Percentiles rank a stretch among this genome's conserved stretches.
These are phyloP conservation scores for Kobus ellipsiprymnus DNA, from an alignment of 2,113 vertebrate genomes.

Conservation along the genomic window DNA sequence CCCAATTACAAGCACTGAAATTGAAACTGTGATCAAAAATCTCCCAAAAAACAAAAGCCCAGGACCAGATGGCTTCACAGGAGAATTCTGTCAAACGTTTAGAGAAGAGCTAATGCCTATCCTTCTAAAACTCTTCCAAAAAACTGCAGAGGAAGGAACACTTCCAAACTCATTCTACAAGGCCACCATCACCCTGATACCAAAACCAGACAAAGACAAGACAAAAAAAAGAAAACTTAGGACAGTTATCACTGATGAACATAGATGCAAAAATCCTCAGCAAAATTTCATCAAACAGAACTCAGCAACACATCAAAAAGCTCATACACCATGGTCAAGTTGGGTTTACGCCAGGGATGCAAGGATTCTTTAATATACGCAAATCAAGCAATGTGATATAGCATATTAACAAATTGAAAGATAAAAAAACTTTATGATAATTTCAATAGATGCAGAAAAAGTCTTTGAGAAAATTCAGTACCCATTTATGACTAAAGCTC, in stretches of 20 bases:
- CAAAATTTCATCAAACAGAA: background rate
- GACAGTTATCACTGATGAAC: background rate
- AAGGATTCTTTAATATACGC: background rate
- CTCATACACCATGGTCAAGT: background rate
- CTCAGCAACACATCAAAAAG: background rate
- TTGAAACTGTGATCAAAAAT: background rate
- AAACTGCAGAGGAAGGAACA: background rate
- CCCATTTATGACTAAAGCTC: background rate
- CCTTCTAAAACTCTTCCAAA: background rate
- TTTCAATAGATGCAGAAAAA: background rate
- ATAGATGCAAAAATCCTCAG: background rate
- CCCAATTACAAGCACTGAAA: background rate
- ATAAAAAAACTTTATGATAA: background rate
- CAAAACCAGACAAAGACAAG: background rate
- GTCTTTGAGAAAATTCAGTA: background rate
- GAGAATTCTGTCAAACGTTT: background rate
- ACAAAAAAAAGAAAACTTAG: background rate
- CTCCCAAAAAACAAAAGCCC: too few species aligned
- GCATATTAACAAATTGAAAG: background rate
- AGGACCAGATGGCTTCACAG: background rate
- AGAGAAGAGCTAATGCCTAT: background rate
- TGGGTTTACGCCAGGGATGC: background rate
- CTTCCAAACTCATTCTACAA: background rate
- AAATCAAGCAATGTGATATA: background rate
- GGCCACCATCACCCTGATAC: background rate